A percentile compares a stretch with the other conserved stretches of the same genome.
Evolutionary conservation across 2,113 vertebrate genomes (phyloP).

Genomic region (Scopus umbretta): DNA sequence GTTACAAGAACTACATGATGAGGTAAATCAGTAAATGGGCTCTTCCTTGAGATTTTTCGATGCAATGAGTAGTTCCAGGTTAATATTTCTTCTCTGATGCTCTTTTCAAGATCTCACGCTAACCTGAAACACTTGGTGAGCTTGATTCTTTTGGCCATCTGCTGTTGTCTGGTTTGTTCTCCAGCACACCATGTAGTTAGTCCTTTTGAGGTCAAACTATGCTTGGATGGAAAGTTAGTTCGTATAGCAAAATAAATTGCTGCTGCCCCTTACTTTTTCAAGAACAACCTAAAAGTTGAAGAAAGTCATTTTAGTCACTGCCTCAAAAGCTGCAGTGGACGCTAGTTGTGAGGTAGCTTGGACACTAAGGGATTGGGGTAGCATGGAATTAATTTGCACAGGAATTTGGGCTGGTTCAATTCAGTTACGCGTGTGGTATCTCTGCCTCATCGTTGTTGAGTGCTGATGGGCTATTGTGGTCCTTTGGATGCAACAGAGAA

Average conservation of each 20-base stretch:
- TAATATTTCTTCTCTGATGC: not conserved
- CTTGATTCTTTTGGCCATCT: not conserved
- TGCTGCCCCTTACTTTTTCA: not conserved
- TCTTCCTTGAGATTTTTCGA: not conserved
- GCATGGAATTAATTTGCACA: not conserved
- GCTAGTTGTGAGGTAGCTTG: not conserved
- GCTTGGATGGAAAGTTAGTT: not conserved
- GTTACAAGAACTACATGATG: not conserved
- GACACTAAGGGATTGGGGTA: not conserved
- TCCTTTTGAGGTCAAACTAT: not conserved
- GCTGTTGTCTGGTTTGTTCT: not conserved
- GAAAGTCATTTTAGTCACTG: not conserved
- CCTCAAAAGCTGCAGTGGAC: not conserved
- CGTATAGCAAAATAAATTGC: not conserved
- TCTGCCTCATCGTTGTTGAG: no score
- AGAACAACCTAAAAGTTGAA: not conserved
- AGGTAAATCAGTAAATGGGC: not conserved
- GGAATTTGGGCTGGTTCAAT: not conserved
- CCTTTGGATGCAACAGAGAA: not conserved
- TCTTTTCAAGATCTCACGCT: not conserved
- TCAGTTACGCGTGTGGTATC: accelerated
- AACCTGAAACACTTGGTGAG: not conserved
- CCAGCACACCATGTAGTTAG: not conserved
- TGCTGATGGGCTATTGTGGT: not conserved
- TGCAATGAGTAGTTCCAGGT: not conserved